Evolutionary conservation across 1,140 invertebrate genomes (phyloP), one percentile per base, ranked within the genome.

Genomic region (Bombus waltoni): DNA sequence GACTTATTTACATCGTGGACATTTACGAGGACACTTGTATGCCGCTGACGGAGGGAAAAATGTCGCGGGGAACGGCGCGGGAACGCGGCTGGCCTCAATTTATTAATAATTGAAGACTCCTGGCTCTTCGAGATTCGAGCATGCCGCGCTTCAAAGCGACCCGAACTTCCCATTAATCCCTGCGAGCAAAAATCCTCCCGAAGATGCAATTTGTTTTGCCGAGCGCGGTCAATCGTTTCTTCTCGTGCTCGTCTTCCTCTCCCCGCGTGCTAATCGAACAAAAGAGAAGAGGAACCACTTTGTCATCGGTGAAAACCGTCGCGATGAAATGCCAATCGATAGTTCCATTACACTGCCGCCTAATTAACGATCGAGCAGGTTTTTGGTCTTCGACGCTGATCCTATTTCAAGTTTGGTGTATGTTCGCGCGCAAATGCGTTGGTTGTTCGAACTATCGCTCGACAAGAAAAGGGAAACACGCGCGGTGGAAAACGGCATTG

Each of bases 1-100:
- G 76, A 85, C 77, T 85, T 85, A 85, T 85, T 85, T 85, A 85
- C 83, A 85, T 85, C 83, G 83, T 53, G 76, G 77, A 80, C 47
- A 83, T 57, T 38, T 62, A 80, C 22, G 83, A 85, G 77, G 76
- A 40, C 76, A 85, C 77, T 85, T 42, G 83, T 59, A 32, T 11
- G 9, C 28, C 62, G 62, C n/a, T 65, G 66, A 28, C 47, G 47
- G 47, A 22, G 35, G 32, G 53, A 62, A 71, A 71, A 79, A 77
- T 80, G 53, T 72, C 53, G 68, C 75, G 74, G 65, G 35, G 47
- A 22, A 42, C 5, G 25, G 57, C n/a, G 59, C 11, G 40, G 62
- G 77, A 68, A 62, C 25, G 32, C 53, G 71, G 47, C 74, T 83
- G 74, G 62, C 82, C 82, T 78, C 82, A 59, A 78, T 83, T 83